Evolutionary conservation across 2,888 invertebrate genomes (phyloP).

Genomic region (Adela reaumurella): DNA sequence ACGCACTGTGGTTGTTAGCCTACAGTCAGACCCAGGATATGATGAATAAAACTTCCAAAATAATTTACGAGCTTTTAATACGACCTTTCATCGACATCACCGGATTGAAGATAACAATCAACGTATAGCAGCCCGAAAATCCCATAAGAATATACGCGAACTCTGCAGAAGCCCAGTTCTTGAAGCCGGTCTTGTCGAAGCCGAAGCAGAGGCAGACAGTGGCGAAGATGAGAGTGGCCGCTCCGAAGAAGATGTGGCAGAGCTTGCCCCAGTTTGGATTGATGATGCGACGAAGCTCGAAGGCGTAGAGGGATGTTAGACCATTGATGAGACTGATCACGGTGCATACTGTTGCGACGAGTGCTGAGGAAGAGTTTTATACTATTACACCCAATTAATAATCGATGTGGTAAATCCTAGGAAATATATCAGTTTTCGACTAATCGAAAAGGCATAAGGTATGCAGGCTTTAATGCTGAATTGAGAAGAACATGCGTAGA

Average conservation of each 20-base stretch:
- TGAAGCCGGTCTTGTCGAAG: conserved; percentile 15
- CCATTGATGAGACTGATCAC: conserved; percentile 16
- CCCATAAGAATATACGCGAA: conserved; percentile 14
- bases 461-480: too few species aligned
- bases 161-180: conserved; percentile 15
- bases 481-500: too few species aligned
- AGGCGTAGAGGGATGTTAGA: conserved; percentile 12
- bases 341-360: conserved; percentile 15
- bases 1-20: too few species aligned
- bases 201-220: conserved; percentile 16
- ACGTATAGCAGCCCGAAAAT: conserved; percentile 13
- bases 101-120: conserved; percentile 9
- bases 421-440: too few species aligned
- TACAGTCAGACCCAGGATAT: too few species aligned
- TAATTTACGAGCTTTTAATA: neutral
- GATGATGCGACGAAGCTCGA: conserved; percentile 10
- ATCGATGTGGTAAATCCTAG: too few species aligned
- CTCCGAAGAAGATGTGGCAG: conserved; percentile 14
- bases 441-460: too few species aligned
- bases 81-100: neutral
- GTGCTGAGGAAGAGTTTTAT: conserved; percentile 15
- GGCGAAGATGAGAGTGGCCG: conserved; percentile 14
- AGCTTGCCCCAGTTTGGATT: conserved; percentile 12
- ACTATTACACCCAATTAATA: too few species aligned
- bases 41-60: too few species aligned